Percentiles rank a stretch among this genome's conserved stretches.
Evolutionary conservation across 2,888 invertebrate genomes (phyloP).

Genomic region (Amiota mariae): DNA sequence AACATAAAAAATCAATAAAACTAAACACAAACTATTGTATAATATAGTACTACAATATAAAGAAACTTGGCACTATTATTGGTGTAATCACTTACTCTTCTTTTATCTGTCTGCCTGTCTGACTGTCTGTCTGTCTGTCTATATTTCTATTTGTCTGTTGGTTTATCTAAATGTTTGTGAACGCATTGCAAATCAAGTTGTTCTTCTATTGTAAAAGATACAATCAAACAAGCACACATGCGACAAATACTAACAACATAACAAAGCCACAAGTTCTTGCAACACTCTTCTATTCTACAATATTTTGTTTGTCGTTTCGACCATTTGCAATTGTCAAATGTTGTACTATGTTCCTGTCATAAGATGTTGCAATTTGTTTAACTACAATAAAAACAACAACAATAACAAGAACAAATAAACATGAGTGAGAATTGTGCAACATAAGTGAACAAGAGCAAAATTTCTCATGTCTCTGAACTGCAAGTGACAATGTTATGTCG

Average conservation of each 20-base stretch:
- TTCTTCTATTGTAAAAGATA: conserved; percentile 9
- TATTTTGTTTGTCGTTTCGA: conserved; percentile 25
- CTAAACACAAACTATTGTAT: background rate
- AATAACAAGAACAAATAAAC: conserved; percentile 33
- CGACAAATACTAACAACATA: conserved; percentile 7
- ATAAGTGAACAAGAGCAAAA: conserved; percentile 12
- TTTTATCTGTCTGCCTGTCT: background rate
- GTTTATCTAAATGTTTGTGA: background rate
- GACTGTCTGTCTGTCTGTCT: background rate
- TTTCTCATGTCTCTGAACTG: background rate
- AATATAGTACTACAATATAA: background rate
- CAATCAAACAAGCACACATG: background rate
- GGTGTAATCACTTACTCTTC: too few species aligned
- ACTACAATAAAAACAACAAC: conserved; percentile 32
- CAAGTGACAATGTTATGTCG: background rate
- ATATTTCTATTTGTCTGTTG: conserved; percentile 5
- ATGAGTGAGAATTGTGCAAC: conserved; percentile 11
- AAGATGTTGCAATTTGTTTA: conserved; percentile 66
- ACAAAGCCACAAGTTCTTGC: conserved; percentile 22
- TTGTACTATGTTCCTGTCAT: conserved; percentile 53
- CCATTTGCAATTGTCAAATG: conserved; percentile 65
- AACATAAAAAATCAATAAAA: conserved; percentile 30
- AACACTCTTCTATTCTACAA: background rate
- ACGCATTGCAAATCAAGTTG: conserved; percentile 26
- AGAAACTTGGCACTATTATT: conserved; percentile 37